Base-by-base conservation (phyloP, 2,888 invertebrate genomes). In the Deilephila elpenor region DNA sequence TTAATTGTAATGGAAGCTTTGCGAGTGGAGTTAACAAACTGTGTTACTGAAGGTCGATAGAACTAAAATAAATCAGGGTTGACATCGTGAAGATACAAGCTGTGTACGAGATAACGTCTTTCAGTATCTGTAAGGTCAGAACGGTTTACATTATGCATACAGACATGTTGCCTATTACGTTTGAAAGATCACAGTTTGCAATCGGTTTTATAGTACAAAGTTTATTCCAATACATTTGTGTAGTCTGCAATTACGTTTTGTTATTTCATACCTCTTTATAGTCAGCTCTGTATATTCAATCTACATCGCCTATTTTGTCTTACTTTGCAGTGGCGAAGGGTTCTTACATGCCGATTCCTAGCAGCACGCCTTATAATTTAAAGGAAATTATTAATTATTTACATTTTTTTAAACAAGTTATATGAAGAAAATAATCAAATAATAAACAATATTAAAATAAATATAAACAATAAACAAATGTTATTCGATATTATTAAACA, bases 121-220 rank as follows among this genome's bases (percentile, higher is more conserved):
- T 60, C 74, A 59, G 51, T 61, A 71, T 81, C 76, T 75, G 70
- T 75, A 75, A 80, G 78, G 78, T 74, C 76, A 77, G 73, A 73
- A 53, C 25, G 70, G 67, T 79, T 80, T 80, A 77, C 76, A 79
- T 81, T 59, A 60, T 60, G 60, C 29, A 29, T 17, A 60, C 60
- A 60, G 60, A 29, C 29, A 32, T 29, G 14, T 44, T 44, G 44
- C 37, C 44, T 14, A 17, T 67, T 51, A 51, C 51, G n/a, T 67
- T 64, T 14, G 17, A 67, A 51, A 67, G 51, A 25, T 67, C 67
- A 51, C 25, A 6, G 44, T n/a, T 37, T 44, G n/a, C 37, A 64
- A 61, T 44, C 1, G 17, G 14, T 56, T 56, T 56, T 5, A 11
- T 17, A 60, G 29, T 29, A 60, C 29, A 60, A 29, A 60, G 17